Base-by-base conservation (phyloP, 2,113 vertebrate species). In the Lonchura striata region DNA sequence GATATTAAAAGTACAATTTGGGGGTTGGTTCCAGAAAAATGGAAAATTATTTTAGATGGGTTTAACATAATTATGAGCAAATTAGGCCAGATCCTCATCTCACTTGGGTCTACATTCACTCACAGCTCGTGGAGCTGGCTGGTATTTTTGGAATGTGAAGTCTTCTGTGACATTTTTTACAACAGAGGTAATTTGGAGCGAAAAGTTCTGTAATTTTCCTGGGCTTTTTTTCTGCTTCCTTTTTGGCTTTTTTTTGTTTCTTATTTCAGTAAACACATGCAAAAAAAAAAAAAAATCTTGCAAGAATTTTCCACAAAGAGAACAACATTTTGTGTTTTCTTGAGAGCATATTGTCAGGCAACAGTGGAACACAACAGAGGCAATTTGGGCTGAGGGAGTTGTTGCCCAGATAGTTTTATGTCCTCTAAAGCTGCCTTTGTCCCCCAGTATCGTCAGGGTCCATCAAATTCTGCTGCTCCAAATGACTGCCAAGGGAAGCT, bases 41-140 rank as follows among this genome's bases (percentile, higher is more conserved):
- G 37, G 88, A 13, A 66, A 88, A 82, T 95, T 56, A 35, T 60
- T 93, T 77, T 74, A 35, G 57, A 44, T 27, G 76, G 59, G 61
- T 94, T 95, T 90, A 88, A 88, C 53, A 46, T 66, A 75, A 92
- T 78, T 27, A 84, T 13, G 72, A 79, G 82, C n/a, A 69, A 77
- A 92, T 93, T 61, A 75, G 92, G 93, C 63, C 71, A 74, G 75
- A 92, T 95, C 44, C 75, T 90, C 63, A 74, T 85, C 78, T 87
- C 70, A 35, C 70, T 47, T 85, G 75, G 54, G 37, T 90, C 54
- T 70, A 19, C n/a, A 0, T 78, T 78, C 39, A 39, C 64, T 92
- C 60, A 47, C 64, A 63, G 52, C 64, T 82, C n/a, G 1, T 2
- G 1, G 63, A 83, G 54, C 71, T 84, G 80, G 50, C 33, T 64